Evolutionary conservation across 2,888 invertebrate species (phyloP).

Genomic region (Dysmachus trigonus): DNA sequence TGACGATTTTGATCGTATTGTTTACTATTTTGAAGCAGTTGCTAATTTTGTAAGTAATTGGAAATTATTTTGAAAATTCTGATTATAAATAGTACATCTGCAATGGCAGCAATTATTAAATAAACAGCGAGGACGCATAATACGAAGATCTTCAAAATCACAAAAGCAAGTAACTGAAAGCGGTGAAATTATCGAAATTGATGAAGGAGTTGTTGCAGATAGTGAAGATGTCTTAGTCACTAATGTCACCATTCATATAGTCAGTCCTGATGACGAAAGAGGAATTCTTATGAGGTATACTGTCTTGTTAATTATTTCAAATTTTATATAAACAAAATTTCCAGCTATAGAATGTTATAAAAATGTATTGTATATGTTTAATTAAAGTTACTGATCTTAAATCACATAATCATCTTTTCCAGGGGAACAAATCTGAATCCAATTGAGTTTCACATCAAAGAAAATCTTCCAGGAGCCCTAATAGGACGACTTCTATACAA

Average conservation of each 20-base stretch:
- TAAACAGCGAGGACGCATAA: slow-evolving; percentile 53
- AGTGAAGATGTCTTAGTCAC: slow-evolving; percentile 77
- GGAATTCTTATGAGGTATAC: slow-evolving; percentile 71
- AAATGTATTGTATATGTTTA: too few species aligned
- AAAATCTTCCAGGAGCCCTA: slow-evolving; percentile 77
- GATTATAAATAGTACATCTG: not conserved
- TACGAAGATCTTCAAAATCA: slow-evolving; percentile 49
- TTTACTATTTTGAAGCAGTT: slow-evolving; percentile 85
- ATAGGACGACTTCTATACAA: slow-evolving; percentile 77
- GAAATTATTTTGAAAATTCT: not conserved
- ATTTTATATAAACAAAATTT: too few species aligned
- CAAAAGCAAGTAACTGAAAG: slow-evolving; percentile 50
- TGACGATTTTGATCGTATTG: slow-evolving; percentile 72
- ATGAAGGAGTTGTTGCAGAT: slow-evolving; percentile 59
- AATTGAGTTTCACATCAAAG: slow-evolving; percentile 78
- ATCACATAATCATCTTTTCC: slow-evolving; percentile 53
- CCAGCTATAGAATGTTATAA: too few species aligned
- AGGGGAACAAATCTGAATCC: slow-evolving; percentile 76
- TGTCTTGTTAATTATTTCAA: not conserved
- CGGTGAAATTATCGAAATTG: slow-evolving; percentile 56
- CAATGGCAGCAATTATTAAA: slow-evolving; percentile 59
- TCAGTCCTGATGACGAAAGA: slow-evolving; percentile 77
- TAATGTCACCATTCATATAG: slow-evolving; percentile 85
- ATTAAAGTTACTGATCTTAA: not conserved
- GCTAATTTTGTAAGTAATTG: slow-evolving; percentile 67